Conservation (phyloP, 2,797 vertebrate genomes). For the Acomys russatus region DNA sequence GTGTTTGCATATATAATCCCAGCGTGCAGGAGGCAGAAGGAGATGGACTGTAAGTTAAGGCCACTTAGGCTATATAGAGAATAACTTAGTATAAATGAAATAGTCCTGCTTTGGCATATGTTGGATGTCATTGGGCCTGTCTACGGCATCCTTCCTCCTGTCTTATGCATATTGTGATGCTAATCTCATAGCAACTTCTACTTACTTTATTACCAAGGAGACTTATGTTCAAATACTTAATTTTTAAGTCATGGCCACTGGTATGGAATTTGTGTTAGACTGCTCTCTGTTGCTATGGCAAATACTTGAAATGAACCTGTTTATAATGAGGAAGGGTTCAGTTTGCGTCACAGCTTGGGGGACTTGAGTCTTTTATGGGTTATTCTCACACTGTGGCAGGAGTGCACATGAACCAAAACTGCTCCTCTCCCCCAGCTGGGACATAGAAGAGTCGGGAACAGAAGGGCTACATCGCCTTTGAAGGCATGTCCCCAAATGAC, state of each 20-base stretch:
- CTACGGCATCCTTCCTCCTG: neutral
- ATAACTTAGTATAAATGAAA: neutral
- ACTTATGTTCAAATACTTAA: neutral
- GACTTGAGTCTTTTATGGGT: too few species aligned
- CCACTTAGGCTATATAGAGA: neutral
- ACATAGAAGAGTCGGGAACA: neutral
- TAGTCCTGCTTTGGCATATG: neutral
- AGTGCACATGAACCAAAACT: neutral
- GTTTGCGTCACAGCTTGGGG: neutral
- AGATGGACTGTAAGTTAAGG: neutral
- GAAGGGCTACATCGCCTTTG: neutral
- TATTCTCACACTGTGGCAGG: too few species aligned
- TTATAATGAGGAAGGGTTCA: neutral
- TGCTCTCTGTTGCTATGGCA: neutral
- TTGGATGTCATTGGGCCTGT: neutral
- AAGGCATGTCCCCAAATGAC: neutral
- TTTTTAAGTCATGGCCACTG: neutral
- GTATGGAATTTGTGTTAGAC: neutral
- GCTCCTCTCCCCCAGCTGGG: neutral
- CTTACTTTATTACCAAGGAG: neutral
- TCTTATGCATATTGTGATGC: neutral
- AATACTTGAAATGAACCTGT: neutral
- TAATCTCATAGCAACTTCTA: neutral
- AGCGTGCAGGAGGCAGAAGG: neutral
- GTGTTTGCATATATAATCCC: neutral